Base-by-base conservation (phyloP, 35 echinoderm and acorn worm species). In the Hemicentrotus pulcherrimus region DNA sequence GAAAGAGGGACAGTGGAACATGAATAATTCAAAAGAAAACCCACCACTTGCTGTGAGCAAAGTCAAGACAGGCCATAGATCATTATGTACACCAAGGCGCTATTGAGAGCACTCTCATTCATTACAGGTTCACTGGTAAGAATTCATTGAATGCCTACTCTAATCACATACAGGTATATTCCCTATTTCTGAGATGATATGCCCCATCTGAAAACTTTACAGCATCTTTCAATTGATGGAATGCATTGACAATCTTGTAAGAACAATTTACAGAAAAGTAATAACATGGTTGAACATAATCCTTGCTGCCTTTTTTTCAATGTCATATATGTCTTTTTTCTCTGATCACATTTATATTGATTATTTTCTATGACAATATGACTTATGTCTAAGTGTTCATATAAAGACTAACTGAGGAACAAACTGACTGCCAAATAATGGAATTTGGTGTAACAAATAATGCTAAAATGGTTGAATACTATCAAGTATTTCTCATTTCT, bases 21-120 rank as follows among this genome's bases (percentile, higher is more conserved):
- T 78, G 65, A 78, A 78, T 78, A 78, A 78, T 78, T 78, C 65
- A 78, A 28, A 78, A 78, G 65, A 78, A 78, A n/a, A 78, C 19
- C 0, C 65, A 78, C 22, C 28, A 78, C 65, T 78, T 78, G 65
- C 65, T 78, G 0, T 22, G 61, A 78, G 65, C 65, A 78, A 78
- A 78, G 65, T 78, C 65, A 78, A 78, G 28, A n/a, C 24, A 18
- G 4, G 65, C 65, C 24, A 78, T 8, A 78, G 65, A 78, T 78
- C 65, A 22, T 78, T n/a, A 78, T 78, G 65, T 78, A 78, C 22
- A 78, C 65, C 65, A 78, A 78, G 65, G 24, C 22, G 24, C 65
- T 78, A 41, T 41, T 41, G 24, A 28, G 6, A 78, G 22, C 65
- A 78, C 65, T 78, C 65, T 78, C 3, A 4, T 28, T 78, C 9